These are phyloP conservation scores for Tapirus indicus DNA, from an alignment of 2,797 vertebrate species.

Conservation along the genomic window DNA sequence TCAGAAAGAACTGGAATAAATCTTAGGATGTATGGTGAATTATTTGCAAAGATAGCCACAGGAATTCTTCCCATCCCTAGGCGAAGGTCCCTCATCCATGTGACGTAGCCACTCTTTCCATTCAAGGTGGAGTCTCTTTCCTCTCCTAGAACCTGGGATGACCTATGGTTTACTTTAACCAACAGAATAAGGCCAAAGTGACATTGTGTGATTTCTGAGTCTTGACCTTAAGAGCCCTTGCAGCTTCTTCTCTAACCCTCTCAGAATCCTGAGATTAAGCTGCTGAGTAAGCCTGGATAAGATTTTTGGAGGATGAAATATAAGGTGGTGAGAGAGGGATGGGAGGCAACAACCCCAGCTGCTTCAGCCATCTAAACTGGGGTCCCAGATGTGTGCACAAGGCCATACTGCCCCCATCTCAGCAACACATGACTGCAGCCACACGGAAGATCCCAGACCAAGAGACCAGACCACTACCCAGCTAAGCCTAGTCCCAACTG, in stretches of 20 bases:
- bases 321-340: background rate
- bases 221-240: background rate
- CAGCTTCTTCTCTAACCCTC: background rate
- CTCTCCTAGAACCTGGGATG: background rate
- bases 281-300: background rate
- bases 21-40: background rate
- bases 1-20: background rate
- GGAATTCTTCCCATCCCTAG: background rate
- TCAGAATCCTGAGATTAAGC: background rate
- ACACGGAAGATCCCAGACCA: background rate
- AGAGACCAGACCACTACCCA: background rate
- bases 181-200: background rate
- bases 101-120: background rate
- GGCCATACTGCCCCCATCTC: background rate
- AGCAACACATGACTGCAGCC: background rate
- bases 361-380: background rate
- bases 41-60: background rate
- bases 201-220: background rate
- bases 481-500: background rate
- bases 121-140: background rate
- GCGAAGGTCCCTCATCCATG: background rate
- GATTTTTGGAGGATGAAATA: background rate
- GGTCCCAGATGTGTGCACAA: background rate
- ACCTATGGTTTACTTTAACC: background rate
- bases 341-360: background rate